phyloP scores from a whole-genome alignment of 2,113 vertebrate species.

The Tympanuchus pallidicinctus region DNA sequence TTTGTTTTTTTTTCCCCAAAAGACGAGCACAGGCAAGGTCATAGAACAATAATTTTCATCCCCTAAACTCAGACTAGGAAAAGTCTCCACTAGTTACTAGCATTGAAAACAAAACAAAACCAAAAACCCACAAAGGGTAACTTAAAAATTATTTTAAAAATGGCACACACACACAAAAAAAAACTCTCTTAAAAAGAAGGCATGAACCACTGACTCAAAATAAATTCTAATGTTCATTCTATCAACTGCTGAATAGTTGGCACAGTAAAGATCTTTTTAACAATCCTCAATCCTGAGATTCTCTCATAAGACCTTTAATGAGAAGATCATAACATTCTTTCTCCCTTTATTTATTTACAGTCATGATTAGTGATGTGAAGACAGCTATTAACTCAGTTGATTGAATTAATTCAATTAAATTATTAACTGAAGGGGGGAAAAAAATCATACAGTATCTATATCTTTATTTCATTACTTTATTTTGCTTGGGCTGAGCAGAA shows the following conservation, averaged over 20 bases:
- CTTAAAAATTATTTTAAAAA: neutral
- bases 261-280: neutral
- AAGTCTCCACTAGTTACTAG: neutral
- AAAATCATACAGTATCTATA: neutral
- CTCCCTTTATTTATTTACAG: neutral
- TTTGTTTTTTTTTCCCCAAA: neutral
- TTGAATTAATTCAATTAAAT: neutral
- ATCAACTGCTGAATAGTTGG: neutral
- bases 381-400: neutral
- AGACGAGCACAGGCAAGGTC: neutral
- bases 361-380: neutral
- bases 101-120: too few species aligned
- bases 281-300: neutral
- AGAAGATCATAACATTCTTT: neutral
- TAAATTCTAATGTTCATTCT: neutral
- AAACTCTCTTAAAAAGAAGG: neutral
- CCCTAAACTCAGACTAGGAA: neutral
- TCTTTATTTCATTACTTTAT: neutral
- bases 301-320: neutral
- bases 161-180: neutral
- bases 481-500: neutral
- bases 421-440: neutral
- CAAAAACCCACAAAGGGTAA: too few species aligned
- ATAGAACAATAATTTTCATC: neutral
- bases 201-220: neutral